Evolutionary conservation across 2,888 invertebrate species (phyloP).

Genomic region (Philaethria dido): DNA sequence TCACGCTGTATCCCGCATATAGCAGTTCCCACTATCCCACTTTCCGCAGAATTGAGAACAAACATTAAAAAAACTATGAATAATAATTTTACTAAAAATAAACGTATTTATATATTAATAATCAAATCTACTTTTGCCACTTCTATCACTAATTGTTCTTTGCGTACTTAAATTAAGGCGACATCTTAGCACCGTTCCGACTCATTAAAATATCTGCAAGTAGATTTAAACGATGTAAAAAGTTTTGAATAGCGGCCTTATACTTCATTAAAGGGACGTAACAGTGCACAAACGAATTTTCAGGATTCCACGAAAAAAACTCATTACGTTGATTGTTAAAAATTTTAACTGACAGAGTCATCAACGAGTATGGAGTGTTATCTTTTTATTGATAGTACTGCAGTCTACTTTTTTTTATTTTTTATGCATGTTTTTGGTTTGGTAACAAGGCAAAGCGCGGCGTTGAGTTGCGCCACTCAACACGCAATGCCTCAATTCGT

Average conservation of each 20-base stretch:
- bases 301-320: conserved; percentile 29
- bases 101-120: not conserved
- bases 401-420: not conserved
- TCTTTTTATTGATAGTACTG: not conserved
- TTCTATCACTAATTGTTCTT: conserved; percentile 6
- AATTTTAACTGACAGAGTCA: not conserved
- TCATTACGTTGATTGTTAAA: not conserved
- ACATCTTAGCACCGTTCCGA: conserved; percentile 41
- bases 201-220: conserved; percentile 56
- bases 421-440: not conserved
- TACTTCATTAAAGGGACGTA: conserved; percentile 30
- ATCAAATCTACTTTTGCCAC: not conserved
- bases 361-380: not conserved
- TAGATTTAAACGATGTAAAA: conserved; percentile 38
- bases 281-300: conserved; percentile 26
- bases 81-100: no score
- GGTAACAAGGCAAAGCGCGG: no score
- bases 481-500: no score
- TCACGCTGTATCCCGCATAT: no score
- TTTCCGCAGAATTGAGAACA: no score
- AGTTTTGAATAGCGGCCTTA: conserved; percentile 26
- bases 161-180: conserved; percentile 41
- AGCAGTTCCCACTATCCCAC: no score
- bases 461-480: no score
- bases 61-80: no score